Conservation (phyloP, 2,113 vertebrate genomes). For the Melozone crissalis region DNA sequence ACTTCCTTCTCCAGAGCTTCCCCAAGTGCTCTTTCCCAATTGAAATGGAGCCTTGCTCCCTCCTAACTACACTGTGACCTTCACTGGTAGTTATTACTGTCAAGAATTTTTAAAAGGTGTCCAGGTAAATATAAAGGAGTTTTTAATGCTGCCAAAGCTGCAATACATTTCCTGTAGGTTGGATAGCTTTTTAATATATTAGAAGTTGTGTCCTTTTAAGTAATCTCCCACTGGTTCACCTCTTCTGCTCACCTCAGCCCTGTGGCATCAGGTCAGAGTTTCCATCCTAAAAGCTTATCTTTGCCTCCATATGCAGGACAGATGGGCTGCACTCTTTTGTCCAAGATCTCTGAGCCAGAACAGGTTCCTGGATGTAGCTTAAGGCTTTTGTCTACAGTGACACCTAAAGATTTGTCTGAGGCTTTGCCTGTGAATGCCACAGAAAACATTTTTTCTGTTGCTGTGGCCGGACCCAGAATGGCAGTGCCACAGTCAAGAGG, state of each 20-base stretch:
- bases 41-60: accelerated
- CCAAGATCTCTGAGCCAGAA: background rate
- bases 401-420: background rate
- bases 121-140: background rate
- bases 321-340: background rate
- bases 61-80: background rate
- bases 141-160: background rate
- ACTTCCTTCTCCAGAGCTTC: background rate
- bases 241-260: background rate
- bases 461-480: accelerated
- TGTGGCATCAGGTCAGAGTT: background rate
- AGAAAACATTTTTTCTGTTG: background rate
- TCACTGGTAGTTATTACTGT: background rate
- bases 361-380: background rate
- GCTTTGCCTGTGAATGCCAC: accelerated
- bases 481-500: background rate
- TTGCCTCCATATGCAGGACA: background rate
- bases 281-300: background rate
- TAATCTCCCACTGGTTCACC: background rate
- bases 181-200: background rate
- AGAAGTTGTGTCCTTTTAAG: background rate
- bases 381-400: background rate
- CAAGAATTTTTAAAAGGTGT: background rate
- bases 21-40: background rate
- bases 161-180: background rate